Base-by-base conservation (phyloP, 1,140 invertebrate genomes). In the Ptiloglossa arizonensis region DNA sequence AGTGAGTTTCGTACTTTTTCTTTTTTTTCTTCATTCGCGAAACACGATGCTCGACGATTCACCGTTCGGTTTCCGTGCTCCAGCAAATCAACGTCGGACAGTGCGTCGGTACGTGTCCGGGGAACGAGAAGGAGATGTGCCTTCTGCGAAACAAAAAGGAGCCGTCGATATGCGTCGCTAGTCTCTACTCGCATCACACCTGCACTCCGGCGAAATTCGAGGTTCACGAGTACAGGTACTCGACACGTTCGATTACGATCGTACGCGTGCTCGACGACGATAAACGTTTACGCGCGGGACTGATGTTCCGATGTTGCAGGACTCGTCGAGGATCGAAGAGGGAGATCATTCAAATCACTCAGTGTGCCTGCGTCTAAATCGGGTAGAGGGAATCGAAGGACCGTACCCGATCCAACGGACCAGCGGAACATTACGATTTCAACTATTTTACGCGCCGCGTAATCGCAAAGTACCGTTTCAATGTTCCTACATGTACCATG, bases 1-100 rank as follows among this genome's bases (percentile, higher is more conserved):
- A 80, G 91, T 92, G 82, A 83, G 81, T 78, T 59, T 24, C 44
- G n/a, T n/a, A n/a, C n/a, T 29, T 17, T 3, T 9, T 48, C n/a
- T 24, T 5, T 13, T 4, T 0, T 11, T 17, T 0, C 17, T 27
- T 1, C 2, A 19, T n/a, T n/a, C n/a, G n/a, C n/a, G n/a, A n/a
- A n/a, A n/a, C n/a, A 46, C 29, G 19, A 2, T n/a, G n/a, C 2
- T 5, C 54, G 32, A 22, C 35, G 0, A 57, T 32, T 32, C 41
- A 29, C 19, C 27, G 5, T 27, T 19, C 46, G 5, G 13, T 32
- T n/a, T 32, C 9, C n/a, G n/a, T n/a, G n/a, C 38, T 32, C 66
- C 48, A 94, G 93, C 87, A 92, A 81, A 93, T 94, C 74, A 93
- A 94, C 73, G 90, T 94, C 41, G 93, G 93, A 22, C 89, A 92